phyloP scores from a whole-genome alignment of 2,888 invertebrate species.

The Heteromurus nitidus region DNA sequence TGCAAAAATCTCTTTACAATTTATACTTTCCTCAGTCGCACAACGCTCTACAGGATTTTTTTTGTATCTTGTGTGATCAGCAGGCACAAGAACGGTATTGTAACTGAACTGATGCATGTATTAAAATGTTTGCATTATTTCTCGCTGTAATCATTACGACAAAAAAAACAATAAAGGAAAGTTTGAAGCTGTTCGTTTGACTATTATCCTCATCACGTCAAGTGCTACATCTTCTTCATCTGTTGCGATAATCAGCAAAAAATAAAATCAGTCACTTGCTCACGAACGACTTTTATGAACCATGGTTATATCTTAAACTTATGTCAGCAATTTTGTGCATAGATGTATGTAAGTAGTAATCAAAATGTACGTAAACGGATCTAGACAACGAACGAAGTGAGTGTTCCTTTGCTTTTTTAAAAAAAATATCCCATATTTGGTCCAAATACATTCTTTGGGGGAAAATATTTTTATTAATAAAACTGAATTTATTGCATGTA shows the following conservation, averaged over 20 bases:
- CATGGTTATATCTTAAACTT: constrained; percentile 40
- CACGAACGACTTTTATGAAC: constrained; percentile 56
- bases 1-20: neutral
- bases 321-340: constrained; percentile 39
- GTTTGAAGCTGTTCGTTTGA: neutral
- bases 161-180: constrained; percentile 20
- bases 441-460: neutral
- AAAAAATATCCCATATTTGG: neutral
- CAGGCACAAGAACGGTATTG: neutral
- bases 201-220: neutral
- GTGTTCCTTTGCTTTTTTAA: neutral
- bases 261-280: constrained; percentile 58
- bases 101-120: neutral
- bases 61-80: constrained; percentile 8
- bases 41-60: constrained; percentile 1
- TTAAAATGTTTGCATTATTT: neutral
- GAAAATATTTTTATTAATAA: neutral
- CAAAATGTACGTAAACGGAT: neutral
- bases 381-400: neutral
- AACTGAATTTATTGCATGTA: neutral
- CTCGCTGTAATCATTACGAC: neutral
- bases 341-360: neutral
- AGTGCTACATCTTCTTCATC: neutral
- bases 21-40: neutral
- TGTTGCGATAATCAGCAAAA: constrained; percentile 37